phyloP scores from a whole-genome alignment of 2,113 vertebrate species.

The Heteronetta atricapilla region DNA sequence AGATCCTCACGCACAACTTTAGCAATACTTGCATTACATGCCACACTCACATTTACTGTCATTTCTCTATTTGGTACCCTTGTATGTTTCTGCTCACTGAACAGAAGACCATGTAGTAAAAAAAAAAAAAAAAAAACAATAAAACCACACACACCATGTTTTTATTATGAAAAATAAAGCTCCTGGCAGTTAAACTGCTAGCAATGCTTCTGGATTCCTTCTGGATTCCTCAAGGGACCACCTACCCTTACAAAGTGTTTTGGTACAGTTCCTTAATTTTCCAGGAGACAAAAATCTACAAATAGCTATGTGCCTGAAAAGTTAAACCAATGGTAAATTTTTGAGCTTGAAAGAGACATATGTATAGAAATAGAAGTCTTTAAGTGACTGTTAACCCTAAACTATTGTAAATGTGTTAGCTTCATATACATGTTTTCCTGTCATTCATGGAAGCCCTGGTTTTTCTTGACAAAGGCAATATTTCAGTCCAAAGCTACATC shows the following conservation, averaged over 20 bases:
- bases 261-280: not conserved
- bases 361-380: not conserved
- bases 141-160: not conserved
- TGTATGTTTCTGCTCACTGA: accelerated
- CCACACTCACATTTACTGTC: not conserved
- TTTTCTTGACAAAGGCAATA: not conserved
- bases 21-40: not conserved
- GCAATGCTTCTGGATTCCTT: not conserved
- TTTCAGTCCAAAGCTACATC: not conserved
- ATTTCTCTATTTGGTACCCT: not conserved
- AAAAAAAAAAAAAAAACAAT: not conserved
- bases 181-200: not conserved
- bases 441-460: not conserved
- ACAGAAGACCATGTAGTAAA: not conserved
- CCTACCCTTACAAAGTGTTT: not conserved
- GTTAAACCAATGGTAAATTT: not conserved
- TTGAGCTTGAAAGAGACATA: not conserved
- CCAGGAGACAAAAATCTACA: not conserved
- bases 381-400: not conserved
- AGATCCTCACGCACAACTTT: not conserved
- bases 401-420: not conserved
- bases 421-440: not conserved
- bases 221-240: not conserved
- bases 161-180: conserved; percentile 1
- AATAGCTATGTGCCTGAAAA: not conserved